phyloP scores from a whole-genome alignment of 1,140 invertebrate species.

The Drosophila arawakana region DNA sequence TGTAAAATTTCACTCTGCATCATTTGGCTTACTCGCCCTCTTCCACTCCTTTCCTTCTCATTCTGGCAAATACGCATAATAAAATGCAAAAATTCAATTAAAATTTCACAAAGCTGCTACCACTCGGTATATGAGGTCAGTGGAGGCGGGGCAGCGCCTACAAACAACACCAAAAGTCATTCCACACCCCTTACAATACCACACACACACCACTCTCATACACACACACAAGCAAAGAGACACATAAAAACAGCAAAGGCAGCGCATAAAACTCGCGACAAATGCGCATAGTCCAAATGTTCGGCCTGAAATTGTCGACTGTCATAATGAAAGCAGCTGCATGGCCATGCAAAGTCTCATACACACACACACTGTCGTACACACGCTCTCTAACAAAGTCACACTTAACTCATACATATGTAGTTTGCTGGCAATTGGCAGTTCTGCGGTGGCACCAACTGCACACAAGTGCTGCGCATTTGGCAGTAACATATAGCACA shows the following conservation, averaged over 20 bases:
- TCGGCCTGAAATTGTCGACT: constrained; percentile 54
- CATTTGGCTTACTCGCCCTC: constrained; percentile 39
- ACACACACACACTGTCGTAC: constrained; percentile 16
- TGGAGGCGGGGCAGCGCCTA: neutral
- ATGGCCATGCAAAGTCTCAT: constrained; percentile 32
- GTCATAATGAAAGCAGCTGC: constrained; percentile 69
- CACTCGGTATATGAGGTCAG: constrained; percentile 19
- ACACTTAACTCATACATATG: constrained; percentile 9
- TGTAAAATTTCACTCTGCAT: constrained; percentile 65
- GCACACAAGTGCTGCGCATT: constrained; percentile 73
- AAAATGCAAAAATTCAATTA: constrained; percentile 80
- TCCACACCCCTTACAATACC: constrained; percentile 8
- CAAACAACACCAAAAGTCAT: constrained; percentile 55
- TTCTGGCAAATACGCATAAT: constrained; percentile 57
- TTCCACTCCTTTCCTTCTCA: constrained; percentile 6
- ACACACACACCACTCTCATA: neutral
- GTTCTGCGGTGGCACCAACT: constrained; percentile 68
- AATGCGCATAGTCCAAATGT: constrained; percentile 55
- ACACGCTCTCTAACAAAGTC: neutral
- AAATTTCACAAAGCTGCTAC: constrained; percentile 73
- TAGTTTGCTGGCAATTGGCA: constrained; percentile 64
- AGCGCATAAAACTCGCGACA: constrained; percentile 54
- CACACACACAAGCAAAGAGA: neutral
- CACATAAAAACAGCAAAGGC: constrained; percentile 32
- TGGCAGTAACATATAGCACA: constrained; percentile 43